A percentile compares a stretch with the other conserved stretches of the same genome.
Conservation (phyloP, 2,113 vertebrate species). For the Melanerpes aurifrons region DNA sequence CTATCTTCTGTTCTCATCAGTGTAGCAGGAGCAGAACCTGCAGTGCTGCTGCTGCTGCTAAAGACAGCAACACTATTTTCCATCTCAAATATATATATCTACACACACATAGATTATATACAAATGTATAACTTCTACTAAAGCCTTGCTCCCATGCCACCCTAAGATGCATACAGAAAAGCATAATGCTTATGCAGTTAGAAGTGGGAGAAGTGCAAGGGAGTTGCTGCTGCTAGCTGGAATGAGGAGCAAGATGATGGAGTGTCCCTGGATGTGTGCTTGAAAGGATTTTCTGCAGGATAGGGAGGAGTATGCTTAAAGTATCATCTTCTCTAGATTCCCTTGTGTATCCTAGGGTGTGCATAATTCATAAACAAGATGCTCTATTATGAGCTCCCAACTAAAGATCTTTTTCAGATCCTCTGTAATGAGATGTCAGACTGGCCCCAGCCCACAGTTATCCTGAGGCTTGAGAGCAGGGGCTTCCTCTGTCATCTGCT, state of each 20-base stretch:
- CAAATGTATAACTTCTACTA: neutral
- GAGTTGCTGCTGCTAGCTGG: neutral
- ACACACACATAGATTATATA: fast-evolving
- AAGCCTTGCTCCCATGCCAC: neutral
- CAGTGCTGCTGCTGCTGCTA: neutral
- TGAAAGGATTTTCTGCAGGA: neutral
- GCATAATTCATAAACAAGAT: neutral
- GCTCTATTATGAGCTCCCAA: neutral
- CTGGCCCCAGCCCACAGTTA: neutral
- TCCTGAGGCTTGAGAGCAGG: neutral
- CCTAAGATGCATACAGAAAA: neutral
- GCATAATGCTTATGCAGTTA: neutral
- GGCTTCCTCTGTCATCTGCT: neutral
- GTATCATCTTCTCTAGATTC: neutral
- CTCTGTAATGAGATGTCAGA: neutral
- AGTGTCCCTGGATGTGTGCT: neutral
- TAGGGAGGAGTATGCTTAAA: neutral
- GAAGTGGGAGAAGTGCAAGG: neutral
- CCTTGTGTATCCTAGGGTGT: neutral
- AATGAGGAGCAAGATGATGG: neutral
- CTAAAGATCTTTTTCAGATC: neutral
- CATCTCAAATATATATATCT: too few relatives aligned
- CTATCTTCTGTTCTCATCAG: neutral
- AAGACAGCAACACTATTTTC: neutral
- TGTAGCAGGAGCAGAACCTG: neutral